Evolutionary conservation across 2,888 invertebrate genomes (phyloP).

Genomic region (Habrosyne pyritoides): DNA sequence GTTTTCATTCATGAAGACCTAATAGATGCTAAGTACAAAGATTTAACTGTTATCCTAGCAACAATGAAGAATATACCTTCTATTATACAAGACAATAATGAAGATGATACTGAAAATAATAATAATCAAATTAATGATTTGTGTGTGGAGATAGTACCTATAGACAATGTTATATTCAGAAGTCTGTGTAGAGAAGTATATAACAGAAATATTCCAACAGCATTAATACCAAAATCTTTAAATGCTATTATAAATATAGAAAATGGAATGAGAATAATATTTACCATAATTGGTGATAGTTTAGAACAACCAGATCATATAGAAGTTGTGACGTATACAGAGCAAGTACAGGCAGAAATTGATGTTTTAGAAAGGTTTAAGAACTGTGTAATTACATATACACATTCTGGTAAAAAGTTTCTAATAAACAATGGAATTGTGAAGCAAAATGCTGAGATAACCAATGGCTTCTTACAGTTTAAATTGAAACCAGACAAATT

Average conservation of each 20-base stretch:
- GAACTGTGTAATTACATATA: conserved; percentile 74
- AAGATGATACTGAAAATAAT: conserved; percentile 45
- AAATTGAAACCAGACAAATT: conserved; percentile 72
- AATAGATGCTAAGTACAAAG: conserved; percentile 57
- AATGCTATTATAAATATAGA: conserved; percentile 80
- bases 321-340: conserved; percentile 77
- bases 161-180: conserved; percentile 68
- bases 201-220: conserved; percentile 68
- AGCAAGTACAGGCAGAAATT: conserved; percentile 53
- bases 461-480: conserved; percentile 64
- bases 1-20: conserved; percentile 75
- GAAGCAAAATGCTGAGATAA: conserved; percentile 69
- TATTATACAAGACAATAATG: conserved; percentile 48
- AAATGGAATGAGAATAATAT: conserved; percentile 81
- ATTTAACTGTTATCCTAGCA: conserved; percentile 58
- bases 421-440: conserved; percentile 81
- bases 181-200: conserved; percentile 71
- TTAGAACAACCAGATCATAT: conserved; percentile 70
- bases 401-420: conserved; percentile 74
- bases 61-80: conserved; percentile 69
- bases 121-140: conserved; percentile 57
- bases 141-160: conserved; percentile 73
- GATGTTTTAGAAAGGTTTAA: conserved; percentile 77
- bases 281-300: conserved; percentile 69
- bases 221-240: conserved; percentile 81